phyloP scores from a whole-genome alignment of 2,888 invertebrate species.

The Luperina nickerlii region DNA sequence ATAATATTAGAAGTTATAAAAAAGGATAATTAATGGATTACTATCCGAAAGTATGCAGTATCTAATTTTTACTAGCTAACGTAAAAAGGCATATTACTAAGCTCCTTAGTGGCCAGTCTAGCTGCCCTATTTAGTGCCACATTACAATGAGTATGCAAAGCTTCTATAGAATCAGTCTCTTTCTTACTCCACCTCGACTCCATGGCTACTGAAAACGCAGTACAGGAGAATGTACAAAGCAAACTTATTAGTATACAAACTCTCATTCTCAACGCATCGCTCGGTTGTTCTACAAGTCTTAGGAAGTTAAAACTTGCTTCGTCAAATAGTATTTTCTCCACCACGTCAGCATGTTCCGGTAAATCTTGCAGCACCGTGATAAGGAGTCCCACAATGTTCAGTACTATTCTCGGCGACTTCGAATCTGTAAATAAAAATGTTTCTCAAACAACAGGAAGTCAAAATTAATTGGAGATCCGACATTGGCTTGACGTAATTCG shows the following conservation, averaged over 20 bases:
- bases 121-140: constrained; percentile 91
- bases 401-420: constrained; percentile 91
- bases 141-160: constrained; percentile 91
- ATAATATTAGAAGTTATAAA: not conserved
- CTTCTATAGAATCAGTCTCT: constrained; percentile 90
- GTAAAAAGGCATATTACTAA: constrained; percentile 89
- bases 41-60: not conserved
- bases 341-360: constrained; percentile 94
- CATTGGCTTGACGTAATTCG: constrained; percentile 45
- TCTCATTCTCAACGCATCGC: constrained; percentile 91
- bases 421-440: constrained; percentile 82
- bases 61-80: constrained; percentile 64
- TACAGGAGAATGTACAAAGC: constrained; percentile 92
- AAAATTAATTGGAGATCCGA: constrained; percentile 53
- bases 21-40: not conserved
- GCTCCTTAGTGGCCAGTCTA: constrained; percentile 88
- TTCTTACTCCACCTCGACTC: constrained; percentile 91
- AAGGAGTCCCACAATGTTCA: constrained; percentile 93
- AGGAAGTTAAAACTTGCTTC: constrained; percentile 88
- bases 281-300: constrained; percentile 90
- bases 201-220: constrained; percentile 90
- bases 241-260: constrained; percentile 93
- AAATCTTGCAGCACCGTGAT: constrained; percentile 93
- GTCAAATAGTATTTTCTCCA: constrained; percentile 93
- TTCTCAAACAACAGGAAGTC: constrained; percentile 33